phyloP scores from a whole-genome alignment of 2,797 vertebrate species.

The Tamandua tetradactyla region DNA sequence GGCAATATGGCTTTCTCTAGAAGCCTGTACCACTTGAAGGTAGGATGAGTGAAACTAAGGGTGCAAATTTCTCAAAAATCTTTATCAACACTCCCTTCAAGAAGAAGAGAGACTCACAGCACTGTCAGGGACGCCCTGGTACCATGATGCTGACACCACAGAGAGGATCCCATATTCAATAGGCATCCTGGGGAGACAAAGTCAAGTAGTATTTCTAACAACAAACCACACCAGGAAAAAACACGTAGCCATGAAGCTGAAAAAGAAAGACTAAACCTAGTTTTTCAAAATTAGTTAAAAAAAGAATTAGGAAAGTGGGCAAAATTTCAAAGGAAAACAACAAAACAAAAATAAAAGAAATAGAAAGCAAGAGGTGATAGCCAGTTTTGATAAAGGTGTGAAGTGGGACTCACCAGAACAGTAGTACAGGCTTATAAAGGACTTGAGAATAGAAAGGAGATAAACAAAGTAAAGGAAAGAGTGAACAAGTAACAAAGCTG shows the following conservation, averaged over 20 bases:
- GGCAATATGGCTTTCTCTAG: neutral
- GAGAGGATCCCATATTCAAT: neutral
- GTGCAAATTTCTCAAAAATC: neutral
- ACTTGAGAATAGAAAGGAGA: neutral
- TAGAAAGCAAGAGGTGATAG: neutral
- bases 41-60: neutral
- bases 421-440: neutral
- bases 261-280: neutral
- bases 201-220: neutral
- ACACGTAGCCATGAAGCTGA: neutral
- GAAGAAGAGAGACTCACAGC: neutral
- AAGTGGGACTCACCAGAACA: neutral
- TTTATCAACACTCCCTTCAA: neutral
- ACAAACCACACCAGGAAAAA: neutral
- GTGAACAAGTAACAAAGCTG: neutral
- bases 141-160: neutral
- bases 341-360: neutral
- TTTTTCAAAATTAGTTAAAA: neutral
- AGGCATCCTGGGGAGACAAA: neutral
- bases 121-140: neutral
- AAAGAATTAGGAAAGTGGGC: neutral
- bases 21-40: neutral
- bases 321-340: neutral
- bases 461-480: neutral
- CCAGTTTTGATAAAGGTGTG: neutral